Conservation (phyloP, 1,140 invertebrate species). For the Chionoecetes opilio region DNA sequence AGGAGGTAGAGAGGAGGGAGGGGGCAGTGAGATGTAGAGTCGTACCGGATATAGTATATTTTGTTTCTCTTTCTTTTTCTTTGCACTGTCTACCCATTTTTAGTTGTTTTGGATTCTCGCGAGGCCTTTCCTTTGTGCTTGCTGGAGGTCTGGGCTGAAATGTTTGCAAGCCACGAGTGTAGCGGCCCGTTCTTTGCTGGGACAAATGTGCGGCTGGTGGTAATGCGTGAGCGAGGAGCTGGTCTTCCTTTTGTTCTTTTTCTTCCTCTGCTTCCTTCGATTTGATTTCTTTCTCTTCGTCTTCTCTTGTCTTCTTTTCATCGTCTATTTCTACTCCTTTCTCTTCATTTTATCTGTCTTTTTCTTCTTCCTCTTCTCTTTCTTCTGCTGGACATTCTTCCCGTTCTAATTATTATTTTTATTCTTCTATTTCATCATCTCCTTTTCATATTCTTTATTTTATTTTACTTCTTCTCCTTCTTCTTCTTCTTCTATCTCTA, state of each 20-base stretch:
- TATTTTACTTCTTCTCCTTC: too few species aligned
- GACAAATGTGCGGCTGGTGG: neutral
- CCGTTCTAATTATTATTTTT: too few species aligned
- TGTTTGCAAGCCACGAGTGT: neutral
- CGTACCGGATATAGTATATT: too few species aligned
- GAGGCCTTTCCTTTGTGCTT: neutral
- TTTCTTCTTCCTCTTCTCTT: neutral
- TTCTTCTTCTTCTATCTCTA: too few species aligned
- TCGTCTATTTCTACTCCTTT: neutral
- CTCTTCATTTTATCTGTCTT: neutral
- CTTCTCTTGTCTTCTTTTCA: neutral
- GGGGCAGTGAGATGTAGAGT: too few species aligned
- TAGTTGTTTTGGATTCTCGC: neutral
- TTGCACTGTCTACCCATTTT: constrained; percentile 2
- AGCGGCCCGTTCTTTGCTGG: neutral
- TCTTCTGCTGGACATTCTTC: too few species aligned
- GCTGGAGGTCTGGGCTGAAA: neutral
- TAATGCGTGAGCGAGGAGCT: neutral
- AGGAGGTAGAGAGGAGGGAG: too few species aligned
- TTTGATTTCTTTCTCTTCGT: neutral
- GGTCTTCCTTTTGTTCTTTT: too few species aligned
- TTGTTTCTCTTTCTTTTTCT: neutral
- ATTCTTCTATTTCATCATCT: too few species aligned
- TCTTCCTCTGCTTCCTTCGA: neutral
- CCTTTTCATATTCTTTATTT: too few species aligned